Base-by-base conservation (phyloP, 1,140 invertebrate genomes). In the Drosophila parabipectinata region DNA sequence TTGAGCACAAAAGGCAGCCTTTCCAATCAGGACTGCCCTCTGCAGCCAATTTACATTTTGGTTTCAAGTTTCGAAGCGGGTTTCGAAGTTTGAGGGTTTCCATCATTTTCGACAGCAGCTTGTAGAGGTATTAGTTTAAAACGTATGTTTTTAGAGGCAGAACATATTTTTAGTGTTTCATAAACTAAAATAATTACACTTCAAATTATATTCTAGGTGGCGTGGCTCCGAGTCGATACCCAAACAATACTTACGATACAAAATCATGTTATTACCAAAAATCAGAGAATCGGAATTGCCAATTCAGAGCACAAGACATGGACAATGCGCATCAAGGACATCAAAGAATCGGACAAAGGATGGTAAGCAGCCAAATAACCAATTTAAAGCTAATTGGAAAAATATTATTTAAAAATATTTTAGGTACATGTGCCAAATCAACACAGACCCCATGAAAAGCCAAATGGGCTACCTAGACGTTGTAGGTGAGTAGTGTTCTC, bases 211-310 rank as follows among this genome's bases (percentile, higher is more conserved):
- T 54, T 15, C 44, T 52, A 98, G 97, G 96, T 98, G 50, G 97
- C 97, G 58, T 98, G 97, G 96, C 92, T 98, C 32, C 93, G 96
- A 47, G 96, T 98, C 52, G 97, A 98, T 92, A 98, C 97, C 7
- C 97, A 98, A 92, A 97, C 97, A 0, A 98, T 98, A 61, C 92
- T 98, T 30, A 97, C 97, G 7, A 98, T 98, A 87, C 96, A 97
- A 84, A 95, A 93, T 84, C 96, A 97, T 93, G 96, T 97, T 48
- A 97, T 98, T 85, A 98, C 97, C 14, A 95, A 97, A 80, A 98
- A 98, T 92, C 95, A 97, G 68, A 93, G 97, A 41, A 97, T 98
- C 59, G 95, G 95, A 2, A 95, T 98, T 24, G 96, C 96, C 8
- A 96, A 97, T 91, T 97, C 95, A 64, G 96, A 98, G 79, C 95